Percentiles rank a stretch among this genome's conserved stretches.
Evolutionary conservation across 2,888 invertebrate species (phyloP).

Genomic region (Euzophera pinguis): DNA sequence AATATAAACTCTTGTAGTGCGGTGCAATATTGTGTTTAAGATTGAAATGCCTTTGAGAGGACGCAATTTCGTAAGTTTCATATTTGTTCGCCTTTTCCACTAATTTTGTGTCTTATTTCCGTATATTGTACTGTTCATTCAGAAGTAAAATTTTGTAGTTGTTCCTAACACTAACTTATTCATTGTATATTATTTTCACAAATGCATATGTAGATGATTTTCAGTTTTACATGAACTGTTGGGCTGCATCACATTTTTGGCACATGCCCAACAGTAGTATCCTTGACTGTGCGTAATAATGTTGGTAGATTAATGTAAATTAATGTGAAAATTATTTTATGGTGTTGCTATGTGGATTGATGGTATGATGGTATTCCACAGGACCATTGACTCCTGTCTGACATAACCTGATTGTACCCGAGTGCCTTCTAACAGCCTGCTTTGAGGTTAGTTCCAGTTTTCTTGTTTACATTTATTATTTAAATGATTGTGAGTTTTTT

Average conservation of each 20-base stretch:
- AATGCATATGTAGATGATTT: slow-evolving; percentile 51
- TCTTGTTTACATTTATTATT: slow-evolving; percentile 24
- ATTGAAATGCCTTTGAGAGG: slow-evolving; percentile 71
- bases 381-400: slow-evolving; percentile 70
- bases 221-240: slow-evolving; percentile 47
- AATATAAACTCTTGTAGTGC: slow-evolving; percentile 21
- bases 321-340: slow-evolving; percentile 36
- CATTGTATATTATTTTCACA: slow-evolving; percentile 28
- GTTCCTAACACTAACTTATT: slow-evolving; percentile 36
- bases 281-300: slow-evolving; percentile 64
- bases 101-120: background rate
- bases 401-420: slow-evolving; percentile 66
- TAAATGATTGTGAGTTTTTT: background rate
- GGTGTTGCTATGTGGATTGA: slow-evolving; percentile 52
- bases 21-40: slow-evolving; percentile 34
- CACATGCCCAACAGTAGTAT: slow-evolving; percentile 63
- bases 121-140: background rate
- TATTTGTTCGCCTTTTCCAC: slow-evolving; percentile 18
- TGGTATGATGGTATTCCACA: slow-evolving; percentile 63
- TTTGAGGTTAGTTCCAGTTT: slow-evolving; percentile 68
- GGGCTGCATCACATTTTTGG: slow-evolving; percentile 65
- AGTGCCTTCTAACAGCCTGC: slow-evolving; percentile 74
- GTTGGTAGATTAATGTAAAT: slow-evolving; percentile 42
- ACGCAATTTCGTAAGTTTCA: slow-evolving; percentile 65
- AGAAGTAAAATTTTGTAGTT: background rate